A percentile compares a stretch with the other conserved stretches of the same genome.
Evolutionary conservation across 2,888 invertebrate genomes (phyloP).

Genomic region (Catotricha subobsoleta): DNA sequence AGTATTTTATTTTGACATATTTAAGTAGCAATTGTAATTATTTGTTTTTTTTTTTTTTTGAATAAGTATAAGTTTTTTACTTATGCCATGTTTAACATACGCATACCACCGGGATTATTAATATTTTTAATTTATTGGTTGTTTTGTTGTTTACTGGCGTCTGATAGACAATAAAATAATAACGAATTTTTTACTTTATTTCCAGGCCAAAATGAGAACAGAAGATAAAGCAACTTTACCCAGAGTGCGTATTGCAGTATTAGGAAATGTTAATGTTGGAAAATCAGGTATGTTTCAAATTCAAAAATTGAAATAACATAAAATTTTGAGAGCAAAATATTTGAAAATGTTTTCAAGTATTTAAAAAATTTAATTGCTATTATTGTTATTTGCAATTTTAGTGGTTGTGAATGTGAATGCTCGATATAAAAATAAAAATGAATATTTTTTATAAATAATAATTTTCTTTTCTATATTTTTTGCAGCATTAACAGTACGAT

Average conservation of each 20-base stretch:
- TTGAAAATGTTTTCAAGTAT: not conserved
- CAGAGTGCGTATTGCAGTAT: conserved; percentile 53
- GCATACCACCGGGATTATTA: no score
- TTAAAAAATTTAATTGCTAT: not conserved
- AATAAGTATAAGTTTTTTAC: no score
- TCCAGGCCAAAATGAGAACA: conserved; percentile 32
- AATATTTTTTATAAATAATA: not conserved
- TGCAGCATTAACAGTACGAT: conserved; percentile 58
- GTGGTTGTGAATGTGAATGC: no score
- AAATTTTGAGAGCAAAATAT: not conserved
- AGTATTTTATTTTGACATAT: no score
- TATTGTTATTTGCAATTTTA: not conserved
- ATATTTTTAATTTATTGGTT: no score
- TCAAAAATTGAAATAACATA: conserved; percentile 1
- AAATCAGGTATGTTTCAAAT: conserved; percentile 47
- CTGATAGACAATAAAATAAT: no score
- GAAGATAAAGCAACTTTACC: conserved; percentile 43
- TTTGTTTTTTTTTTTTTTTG: no score
- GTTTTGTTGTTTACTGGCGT: no score
- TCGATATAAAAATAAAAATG: not conserved
- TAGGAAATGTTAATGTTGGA: conserved; percentile 60
- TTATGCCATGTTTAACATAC: no score
- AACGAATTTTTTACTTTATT: no score
- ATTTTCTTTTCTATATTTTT: conserved; percentile 18
- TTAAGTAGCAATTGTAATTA: no score